phyloP scores from a whole-genome alignment of 1,140 invertebrate genomes.

The Lutraria rhynchaena region DNA sequence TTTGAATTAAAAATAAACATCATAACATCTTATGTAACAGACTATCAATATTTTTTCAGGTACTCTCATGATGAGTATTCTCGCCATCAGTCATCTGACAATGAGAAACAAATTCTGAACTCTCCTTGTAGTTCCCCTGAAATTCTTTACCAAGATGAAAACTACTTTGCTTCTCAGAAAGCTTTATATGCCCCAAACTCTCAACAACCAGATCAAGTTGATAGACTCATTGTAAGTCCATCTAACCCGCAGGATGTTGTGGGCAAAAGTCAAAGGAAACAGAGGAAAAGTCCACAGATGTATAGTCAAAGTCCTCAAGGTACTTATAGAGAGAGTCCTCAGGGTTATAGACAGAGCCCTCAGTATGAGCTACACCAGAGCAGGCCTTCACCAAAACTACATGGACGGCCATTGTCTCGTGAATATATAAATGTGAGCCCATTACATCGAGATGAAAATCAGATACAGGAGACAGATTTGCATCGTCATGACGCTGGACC shows the following conservation, averaged over 20 bases:
- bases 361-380: background rate
- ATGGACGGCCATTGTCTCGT: background rate
- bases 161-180: slow-evolving; percentile 46
- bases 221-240: slow-evolving; percentile 49
- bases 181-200: background rate
- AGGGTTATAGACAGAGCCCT: slow-evolving; percentile 20
- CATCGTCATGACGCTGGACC: slow-evolving; percentile 14
- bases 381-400: background rate
- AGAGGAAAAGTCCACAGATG: slow-evolving; percentile 11
- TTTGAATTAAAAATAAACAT: too few species aligned
- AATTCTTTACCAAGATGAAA: slow-evolving; percentile 31
- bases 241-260: background rate
- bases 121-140: slow-evolving; percentile 47
- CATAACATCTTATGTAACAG: too few species aligned
- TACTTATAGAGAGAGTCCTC: slow-evolving; percentile 13
- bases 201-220: background rate
- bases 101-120: slow-evolving; percentile 43
- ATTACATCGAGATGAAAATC: slow-evolving; percentile 29
- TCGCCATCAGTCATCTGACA: slow-evolving; percentile 29
- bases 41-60: slow-evolving; percentile 15
- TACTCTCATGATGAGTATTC: slow-evolving; percentile 58
- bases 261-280: slow-evolving; percentile 1
- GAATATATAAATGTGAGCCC: slow-evolving; percentile 50
- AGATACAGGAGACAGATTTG: slow-evolving; percentile 20
- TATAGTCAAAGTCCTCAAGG: slow-evolving; percentile 32